Evolutionary conservation across 2,888 invertebrate genomes (phyloP).

Genomic region (Drosophila rellima): DNA sequence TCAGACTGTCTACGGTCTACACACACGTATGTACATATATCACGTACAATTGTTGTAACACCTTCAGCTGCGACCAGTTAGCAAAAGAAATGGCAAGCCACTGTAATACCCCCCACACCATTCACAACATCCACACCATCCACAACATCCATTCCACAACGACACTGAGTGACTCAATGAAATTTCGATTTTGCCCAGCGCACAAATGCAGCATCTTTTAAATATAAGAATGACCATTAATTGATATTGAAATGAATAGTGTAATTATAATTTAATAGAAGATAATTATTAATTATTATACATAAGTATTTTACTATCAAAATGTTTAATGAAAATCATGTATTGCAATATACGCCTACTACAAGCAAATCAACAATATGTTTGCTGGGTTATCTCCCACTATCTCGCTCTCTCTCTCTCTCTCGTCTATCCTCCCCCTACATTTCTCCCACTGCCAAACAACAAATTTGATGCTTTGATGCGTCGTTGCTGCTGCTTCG

Average conservation of each 20-base stretch:
- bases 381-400: constrained; percentile 5
- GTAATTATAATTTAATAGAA: background rate
- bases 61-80: constrained; percentile 39
- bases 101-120: background rate
- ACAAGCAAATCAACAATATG: constrained; percentile 1
- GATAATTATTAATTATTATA: background rate
- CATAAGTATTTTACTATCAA: background rate
- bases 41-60: constrained; percentile 45
- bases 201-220: constrained; percentile 26
- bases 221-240: background rate
- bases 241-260: constrained; percentile 1
- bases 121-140: background rate
- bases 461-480: constrained; percentile 11
- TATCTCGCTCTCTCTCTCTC: background rate
- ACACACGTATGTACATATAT: constrained; percentile 6
- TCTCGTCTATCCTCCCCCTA: background rate
- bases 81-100: constrained; percentile 25
- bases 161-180: constrained; percentile 59
- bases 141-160: constrained; percentile 8
- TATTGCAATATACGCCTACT: background rate
- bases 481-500: constrained; percentile 23
- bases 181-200: constrained; percentile 38
- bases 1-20: constrained; percentile 27
- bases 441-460: background rate
- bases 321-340: background rate